These are phyloP conservation scores for Aphrocallistes beatrix DNA, from an alignment of 37 sponge, comb jelly and placozoan species.

Conservation along the genomic window DNA sequence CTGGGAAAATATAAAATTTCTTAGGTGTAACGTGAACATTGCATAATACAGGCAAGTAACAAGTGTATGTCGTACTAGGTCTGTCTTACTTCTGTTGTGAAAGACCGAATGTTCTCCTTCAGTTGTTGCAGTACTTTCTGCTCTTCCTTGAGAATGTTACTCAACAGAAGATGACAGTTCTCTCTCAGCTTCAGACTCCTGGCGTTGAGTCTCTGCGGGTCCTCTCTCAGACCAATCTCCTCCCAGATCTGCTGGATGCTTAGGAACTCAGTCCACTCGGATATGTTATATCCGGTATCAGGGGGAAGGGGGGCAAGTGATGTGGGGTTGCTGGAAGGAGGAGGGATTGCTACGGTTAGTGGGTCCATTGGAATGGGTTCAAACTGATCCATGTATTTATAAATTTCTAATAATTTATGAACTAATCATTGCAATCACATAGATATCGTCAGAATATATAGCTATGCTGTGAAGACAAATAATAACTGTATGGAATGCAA, in stretches of 20 bases:
- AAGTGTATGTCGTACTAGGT: too few relatives aligned
- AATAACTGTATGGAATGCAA: too few relatives aligned
- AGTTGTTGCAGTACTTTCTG: conserved; percentile 1
- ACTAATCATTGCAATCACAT: too few relatives aligned
- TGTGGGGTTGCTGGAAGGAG: background rate
- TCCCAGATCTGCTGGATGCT: background rate
- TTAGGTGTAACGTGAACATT: too few relatives aligned
- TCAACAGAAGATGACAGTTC: background rate
- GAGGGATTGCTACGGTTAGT: background rate
- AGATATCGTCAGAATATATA: too few relatives aligned
- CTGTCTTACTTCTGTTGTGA: background rate
- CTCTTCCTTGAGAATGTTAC: background rate
- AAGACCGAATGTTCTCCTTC: background rate
- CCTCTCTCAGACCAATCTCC: background rate
- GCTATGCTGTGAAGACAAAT: too few relatives aligned
- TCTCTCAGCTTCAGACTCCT: background rate
- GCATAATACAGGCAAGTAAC: too few relatives aligned
- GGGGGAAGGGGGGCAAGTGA: background rate
- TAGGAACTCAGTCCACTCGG: background rate
- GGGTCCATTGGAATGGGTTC: background rate
- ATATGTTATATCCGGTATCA: background rate
- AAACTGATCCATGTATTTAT: background rate
- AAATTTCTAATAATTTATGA: background rate
- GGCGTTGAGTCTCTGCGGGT: background rate
- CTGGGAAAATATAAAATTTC: too few relatives aligned